Evolutionary conservation across 2,797 vertebrate genomes (phyloP).

Genomic region (Chaunax sp.): DNA sequence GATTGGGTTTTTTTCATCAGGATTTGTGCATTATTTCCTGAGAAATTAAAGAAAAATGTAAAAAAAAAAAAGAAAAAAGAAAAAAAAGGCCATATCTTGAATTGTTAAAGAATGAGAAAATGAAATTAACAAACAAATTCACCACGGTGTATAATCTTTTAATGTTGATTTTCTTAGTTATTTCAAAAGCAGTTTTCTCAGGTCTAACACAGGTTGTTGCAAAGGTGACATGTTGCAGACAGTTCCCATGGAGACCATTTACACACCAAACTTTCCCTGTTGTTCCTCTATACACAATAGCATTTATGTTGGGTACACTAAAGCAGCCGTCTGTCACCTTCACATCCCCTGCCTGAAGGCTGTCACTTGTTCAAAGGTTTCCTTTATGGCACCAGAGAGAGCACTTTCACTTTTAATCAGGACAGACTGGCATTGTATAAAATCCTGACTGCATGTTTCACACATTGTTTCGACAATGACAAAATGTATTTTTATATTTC

Average conservation of each 20-base stretch:
- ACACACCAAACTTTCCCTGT: slow-evolving; percentile 7
- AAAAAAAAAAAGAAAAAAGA: no score
- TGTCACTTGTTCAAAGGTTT: slow-evolving; percentile 4
- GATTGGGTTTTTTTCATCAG: no score
- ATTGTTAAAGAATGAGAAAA: no score
- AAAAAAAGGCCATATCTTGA: no score
- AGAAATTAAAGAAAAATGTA: no score
- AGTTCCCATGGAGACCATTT: slow-evolving; percentile 34
- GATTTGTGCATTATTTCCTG: neutral
- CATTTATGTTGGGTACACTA: slow-evolving; percentile 44
- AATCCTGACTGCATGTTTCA: neutral
- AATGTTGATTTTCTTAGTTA: neutral
- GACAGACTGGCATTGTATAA: neutral
- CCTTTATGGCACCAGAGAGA: neutral
- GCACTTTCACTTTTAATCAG: neutral
- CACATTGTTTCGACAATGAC: neutral
- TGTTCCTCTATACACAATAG: slow-evolving; percentile 49
- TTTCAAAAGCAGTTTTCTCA: neutral
- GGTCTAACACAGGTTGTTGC: neutral
- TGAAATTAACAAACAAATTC: no score
- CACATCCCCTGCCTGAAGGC: slow-evolving; percentile 5
- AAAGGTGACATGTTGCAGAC: slow-evolving; percentile 1
- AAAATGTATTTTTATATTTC: neutral
- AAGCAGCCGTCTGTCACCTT: slow-evolving; percentile 38
- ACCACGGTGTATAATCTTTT: neutral